Evolutionary conservation across 1,140 invertebrate species (phyloP).

Genomic region (Drosophila nikananu): DNA sequence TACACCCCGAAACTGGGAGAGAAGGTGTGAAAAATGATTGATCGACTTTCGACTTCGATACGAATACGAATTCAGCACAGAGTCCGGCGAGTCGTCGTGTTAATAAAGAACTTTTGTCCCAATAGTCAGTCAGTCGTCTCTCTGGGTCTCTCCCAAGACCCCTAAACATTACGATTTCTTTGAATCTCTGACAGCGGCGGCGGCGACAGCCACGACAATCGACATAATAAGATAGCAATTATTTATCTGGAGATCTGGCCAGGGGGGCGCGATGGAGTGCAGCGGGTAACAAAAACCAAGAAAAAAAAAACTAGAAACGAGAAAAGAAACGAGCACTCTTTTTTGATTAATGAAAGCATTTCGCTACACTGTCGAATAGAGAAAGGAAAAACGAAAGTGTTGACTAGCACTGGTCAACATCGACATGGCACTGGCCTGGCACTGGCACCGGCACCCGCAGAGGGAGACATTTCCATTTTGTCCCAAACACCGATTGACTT

Average conservation of each 20-base stretch:
- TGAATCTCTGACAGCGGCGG: constrained; percentile 29
- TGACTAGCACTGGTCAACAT: constrained; percentile 61
- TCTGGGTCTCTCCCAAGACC: background rate
- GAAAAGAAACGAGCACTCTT: constrained; percentile 56
- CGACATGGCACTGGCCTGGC: background rate
- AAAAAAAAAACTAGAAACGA: background rate
- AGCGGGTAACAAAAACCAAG: background rate
- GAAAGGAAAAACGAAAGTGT: constrained; percentile 80
- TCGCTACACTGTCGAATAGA: constrained; percentile 61
- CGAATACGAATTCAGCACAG: background rate
- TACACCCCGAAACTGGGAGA: constrained; percentile 48
- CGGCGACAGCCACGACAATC: constrained; percentile 80
- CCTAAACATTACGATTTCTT: constrained; percentile 13
- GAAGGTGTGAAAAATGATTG: constrained; percentile 81
- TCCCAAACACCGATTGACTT: constrained; percentile 47
- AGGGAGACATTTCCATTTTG: constrained; percentile 63
- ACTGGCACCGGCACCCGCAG: background rate
- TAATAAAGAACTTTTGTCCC: constrained; percentile 70
- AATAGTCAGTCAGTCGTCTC: too few species aligned
- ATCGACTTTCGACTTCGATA: constrained; percentile 60
- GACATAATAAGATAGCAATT: constrained; percentile 82
- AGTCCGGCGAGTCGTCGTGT: constrained; percentile 50
- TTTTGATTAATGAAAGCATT: constrained; percentile 79
- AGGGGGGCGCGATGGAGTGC: constrained; percentile 1
- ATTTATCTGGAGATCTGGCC: constrained; percentile 59